These are phyloP conservation scores for Origma solitaria DNA, from an alignment of 2,113 vertebrate genomes.

Conservation along the genomic window DNA sequence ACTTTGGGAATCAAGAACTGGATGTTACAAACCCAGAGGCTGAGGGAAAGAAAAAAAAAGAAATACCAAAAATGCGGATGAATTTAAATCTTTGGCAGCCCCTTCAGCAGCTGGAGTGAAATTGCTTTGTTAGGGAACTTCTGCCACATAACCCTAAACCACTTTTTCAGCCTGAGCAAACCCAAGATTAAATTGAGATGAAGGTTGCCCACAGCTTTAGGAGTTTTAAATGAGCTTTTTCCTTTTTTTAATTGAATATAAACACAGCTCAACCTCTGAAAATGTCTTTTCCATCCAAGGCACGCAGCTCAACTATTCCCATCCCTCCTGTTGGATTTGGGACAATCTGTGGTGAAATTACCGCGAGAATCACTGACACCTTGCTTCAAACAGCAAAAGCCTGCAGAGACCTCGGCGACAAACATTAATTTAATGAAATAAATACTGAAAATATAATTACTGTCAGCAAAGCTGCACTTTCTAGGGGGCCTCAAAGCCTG, in stretches of 20 bases:
- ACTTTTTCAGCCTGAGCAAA: background rate
- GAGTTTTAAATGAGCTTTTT: background rate
- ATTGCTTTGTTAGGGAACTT: background rate
- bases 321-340: background rate
- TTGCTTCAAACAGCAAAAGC: background rate
- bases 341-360: background rate
- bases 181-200: background rate
- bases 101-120: background rate
- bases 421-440: background rate
- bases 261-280: background rate
- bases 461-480: background rate
- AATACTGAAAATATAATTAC: background rate
- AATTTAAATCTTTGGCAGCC: background rate
- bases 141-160: background rate
- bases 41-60: background rate
- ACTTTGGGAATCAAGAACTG: background rate
- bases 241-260: background rate
- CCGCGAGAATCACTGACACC: background rate
- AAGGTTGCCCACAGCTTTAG: background rate
- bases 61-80: background rate
- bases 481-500: background rate
- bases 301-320: rapidly evolving
- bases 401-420: background rate
- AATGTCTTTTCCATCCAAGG: background rate
- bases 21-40: background rate